Percentiles rank a stretch among this genome's conserved stretches.
phyloP scores from a whole-genome alignment of 2,113 vertebrate genomes.

The Formicarius rufipectus region DNA sequence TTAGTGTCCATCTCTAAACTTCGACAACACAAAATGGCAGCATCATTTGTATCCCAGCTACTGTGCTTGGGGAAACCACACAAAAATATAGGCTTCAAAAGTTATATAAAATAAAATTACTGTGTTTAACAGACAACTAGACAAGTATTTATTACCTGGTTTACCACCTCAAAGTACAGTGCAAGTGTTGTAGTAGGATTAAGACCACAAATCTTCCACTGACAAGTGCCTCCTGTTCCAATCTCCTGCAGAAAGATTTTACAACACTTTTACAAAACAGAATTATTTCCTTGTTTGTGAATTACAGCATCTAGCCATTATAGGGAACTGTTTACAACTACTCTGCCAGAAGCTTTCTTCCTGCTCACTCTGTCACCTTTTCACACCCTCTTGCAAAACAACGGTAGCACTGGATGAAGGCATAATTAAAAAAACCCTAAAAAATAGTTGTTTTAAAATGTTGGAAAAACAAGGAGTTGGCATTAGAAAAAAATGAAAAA shows the following conservation, averaged over 20 bases:
- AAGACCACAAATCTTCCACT: conserved; percentile 97
- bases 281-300: not conserved
- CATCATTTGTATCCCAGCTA: not conserved
- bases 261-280: not conserved
- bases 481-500: not conserved
- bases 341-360: not conserved
- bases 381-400: not conserved
- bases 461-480: not conserved
- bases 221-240: conserved; percentile 93
- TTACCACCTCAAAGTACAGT: conserved; percentile 95
- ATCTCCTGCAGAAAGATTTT: conserved; percentile 84
- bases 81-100: not conserved
- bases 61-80: not conserved
- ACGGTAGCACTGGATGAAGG: not conserved
- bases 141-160: conserved; percentile 84
- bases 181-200: conserved; percentile 90
- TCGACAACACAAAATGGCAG: not conserved
- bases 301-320: not conserved
- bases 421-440: not conserved
- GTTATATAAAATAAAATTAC: not conserved
- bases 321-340: not conserved
- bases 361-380: not conserved
- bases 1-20: not conserved
- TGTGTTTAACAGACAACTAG: not conserved
- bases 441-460: too few species aligned